Base-by-base conservation (phyloP, 2,113 vertebrate species). In the Gambusia holbrooki region DNA sequence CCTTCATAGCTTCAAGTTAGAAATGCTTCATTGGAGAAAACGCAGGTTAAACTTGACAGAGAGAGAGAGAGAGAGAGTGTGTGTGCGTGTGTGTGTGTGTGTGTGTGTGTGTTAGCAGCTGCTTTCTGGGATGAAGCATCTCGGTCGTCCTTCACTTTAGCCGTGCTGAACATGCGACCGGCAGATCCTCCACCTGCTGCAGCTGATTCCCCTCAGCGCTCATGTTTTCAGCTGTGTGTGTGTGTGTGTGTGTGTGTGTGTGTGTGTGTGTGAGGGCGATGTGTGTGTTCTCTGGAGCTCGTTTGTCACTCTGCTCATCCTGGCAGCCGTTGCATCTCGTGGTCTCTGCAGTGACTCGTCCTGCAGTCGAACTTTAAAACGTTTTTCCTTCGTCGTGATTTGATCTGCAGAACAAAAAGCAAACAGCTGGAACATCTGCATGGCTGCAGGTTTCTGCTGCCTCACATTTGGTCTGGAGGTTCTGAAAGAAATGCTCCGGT, bases 301-400 rank as follows among this genome's bases (percentile, higher is more conserved):
- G 63, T 63, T 90, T 93, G 89, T 93, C 90, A 90, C 85, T 76
- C 66, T 79, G 80, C 87, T 88, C 90, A 84, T 74, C 71, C 71
- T 81, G 72, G 71, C 48, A n/a, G 51, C 77, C 64, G 83, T 73
- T 69, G 62, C 28, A 40, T 77, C 62, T 74, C 78, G 22, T 89
- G 82, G 83, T 79, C 82, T 76, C 73, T 62, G 1, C 1, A 15
- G 22, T 62, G 19, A 14, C 48, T n/a, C 8, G 51, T 58, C 22
- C 17, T 58, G 51, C 8, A 17, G 51, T 10, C 22, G 51, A 58
- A 58, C 22, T 58, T n/a, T n/a, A 58, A 58, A 58, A 58, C 2
- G 25, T 58, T 9, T 58, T 58, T 58, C 9, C 45, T 19, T 48
- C 45, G 17, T 6, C 1, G 5, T 5, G 45, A 17, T 48, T 48